Percentiles rank a stretch among this genome's conserved stretches.
Evolutionary conservation across 2,797 vertebrate genomes (phyloP).

Genomic region (Tangara arthus): DNA sequence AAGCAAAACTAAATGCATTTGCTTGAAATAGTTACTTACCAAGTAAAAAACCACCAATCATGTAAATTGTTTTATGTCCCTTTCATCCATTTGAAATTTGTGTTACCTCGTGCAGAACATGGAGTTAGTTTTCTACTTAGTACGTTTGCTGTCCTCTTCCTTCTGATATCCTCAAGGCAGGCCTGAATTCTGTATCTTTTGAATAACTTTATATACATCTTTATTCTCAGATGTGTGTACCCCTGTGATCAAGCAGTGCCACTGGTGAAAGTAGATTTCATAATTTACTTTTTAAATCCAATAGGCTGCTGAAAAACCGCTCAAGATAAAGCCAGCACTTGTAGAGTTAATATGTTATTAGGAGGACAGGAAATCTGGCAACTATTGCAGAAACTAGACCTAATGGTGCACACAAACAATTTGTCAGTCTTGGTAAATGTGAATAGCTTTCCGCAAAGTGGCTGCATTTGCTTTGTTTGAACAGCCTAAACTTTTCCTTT

Average conservation of each 20-base stretch:
- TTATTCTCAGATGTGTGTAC: not conserved
- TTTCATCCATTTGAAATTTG: not conserved
- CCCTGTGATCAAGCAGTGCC: not conserved
- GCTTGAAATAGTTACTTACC: not conserved
- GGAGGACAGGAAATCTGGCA: constrained; percentile 82
- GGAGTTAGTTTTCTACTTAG: not conserved
- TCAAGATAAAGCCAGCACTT: constrained; percentile 62
- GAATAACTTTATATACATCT: not conserved
- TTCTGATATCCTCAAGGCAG: not conserved
- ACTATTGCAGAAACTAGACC: constrained; percentile 79
- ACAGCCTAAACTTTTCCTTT: constrained; percentile 77
- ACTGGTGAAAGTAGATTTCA: not conserved
- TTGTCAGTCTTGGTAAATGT: constrained; percentile 80
- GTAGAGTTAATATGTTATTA: constrained; percentile 77
- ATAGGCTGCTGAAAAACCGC: not conserved
- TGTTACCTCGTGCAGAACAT: not conserved
- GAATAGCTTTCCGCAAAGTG: constrained; percentile 77
- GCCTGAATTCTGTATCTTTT: not conserved
- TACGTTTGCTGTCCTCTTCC: not conserved
- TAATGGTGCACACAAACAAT: constrained; percentile 82
- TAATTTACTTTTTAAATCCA: not conserved
- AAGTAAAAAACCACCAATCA: not conserved
- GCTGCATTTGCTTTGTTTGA: constrained; percentile 78
- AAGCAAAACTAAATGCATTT: not conserved
- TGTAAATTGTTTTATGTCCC: not conserved